These are phyloP conservation scores for Drosophila sp. DNA, from an alignment of 1,140 invertebrate genomes.

Conservation along the genomic window DNA sequence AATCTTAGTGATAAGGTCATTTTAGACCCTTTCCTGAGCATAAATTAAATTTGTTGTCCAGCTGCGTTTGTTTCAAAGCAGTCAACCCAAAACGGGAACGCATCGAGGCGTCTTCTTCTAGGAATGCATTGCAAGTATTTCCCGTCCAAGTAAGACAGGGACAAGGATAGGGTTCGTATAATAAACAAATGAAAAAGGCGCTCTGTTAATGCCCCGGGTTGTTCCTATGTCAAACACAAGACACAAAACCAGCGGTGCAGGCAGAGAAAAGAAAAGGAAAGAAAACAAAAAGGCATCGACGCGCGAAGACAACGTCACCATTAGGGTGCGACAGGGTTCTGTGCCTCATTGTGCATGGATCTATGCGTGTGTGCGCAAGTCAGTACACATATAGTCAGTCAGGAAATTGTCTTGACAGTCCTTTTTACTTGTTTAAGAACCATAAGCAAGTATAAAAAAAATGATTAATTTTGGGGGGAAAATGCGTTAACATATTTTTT, in stretches of 20 bases:
- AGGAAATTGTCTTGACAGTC: too few species aligned
- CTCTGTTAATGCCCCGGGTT: constrained; percentile 5
- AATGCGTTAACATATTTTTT: too few species aligned
- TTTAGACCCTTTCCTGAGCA: background rate
- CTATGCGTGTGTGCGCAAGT: constrained; percentile 13
- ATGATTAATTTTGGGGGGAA: too few species aligned
- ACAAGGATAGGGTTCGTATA: constrained; percentile 9
- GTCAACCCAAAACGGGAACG: constrained; percentile 5
- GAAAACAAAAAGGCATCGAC: constrained; percentile 30
- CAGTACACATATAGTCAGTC: background rate
- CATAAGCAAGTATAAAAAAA: too few species aligned
- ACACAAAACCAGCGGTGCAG: constrained; percentile 30
- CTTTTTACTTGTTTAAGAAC: too few species aligned
- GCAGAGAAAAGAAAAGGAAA: constrained; percentile 41
- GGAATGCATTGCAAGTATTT: background rate
- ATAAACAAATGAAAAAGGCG: constrained; percentile 24
- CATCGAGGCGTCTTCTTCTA: constrained; percentile 4
- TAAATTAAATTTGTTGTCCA: constrained; percentile 1
- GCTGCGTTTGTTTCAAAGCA: constrained; percentile 24
- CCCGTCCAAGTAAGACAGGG: constrained; percentile 14
- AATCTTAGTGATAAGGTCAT: too few species aligned
- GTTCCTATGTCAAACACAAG: constrained; percentile 6
- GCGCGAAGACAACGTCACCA: constrained; percentile 28
- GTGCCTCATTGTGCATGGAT: constrained; percentile 17
- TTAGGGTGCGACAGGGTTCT: constrained; percentile 61